Conservation (phyloP, 1,140 invertebrate species). For the Lordiphosa stackelbergi region DNA sequence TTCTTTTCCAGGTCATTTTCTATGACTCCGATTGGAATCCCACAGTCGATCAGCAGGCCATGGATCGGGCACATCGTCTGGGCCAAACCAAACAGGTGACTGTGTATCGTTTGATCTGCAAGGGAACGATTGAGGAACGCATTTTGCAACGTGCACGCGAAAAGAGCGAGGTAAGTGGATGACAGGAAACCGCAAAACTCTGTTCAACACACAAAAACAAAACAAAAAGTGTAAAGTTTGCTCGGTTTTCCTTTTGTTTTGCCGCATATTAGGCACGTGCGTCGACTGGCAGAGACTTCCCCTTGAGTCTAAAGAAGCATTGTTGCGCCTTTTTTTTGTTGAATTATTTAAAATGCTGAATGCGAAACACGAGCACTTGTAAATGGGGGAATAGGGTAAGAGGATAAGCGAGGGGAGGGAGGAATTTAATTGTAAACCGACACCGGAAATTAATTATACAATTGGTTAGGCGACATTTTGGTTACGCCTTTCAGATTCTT, state of each 20-base stretch:
- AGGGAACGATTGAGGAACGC: slow-evolving; percentile 93
- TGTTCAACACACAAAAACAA: slow-evolving; percentile 27
- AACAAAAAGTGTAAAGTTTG: slow-evolving; percentile 12
- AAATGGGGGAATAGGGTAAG: slow-evolving; percentile 11
- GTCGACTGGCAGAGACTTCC: slow-evolving; percentile 34
- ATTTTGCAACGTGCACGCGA: slow-evolving; percentile 92
- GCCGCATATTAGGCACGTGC: slow-evolving; percentile 75
- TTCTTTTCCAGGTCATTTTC: slow-evolving; percentile 91
- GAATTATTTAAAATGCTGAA: slow-evolving; percentile 34
- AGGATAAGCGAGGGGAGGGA: slow-evolving; percentile 4
- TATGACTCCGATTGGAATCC: slow-evolving; percentile 99
- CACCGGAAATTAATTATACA: slow-evolving; percentile 75
- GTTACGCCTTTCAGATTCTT: slow-evolving; percentile 57
- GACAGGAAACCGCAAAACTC: slow-evolving; percentile 68
- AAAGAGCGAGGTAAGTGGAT: slow-evolving; percentile 88
- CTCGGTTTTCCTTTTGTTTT: slow-evolving; percentile 52
- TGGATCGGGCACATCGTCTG: slow-evolving; percentile 93
- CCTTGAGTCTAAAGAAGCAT: slow-evolving; percentile 35
- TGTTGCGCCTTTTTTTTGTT: slow-evolving; percentile 49
- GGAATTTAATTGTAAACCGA: slow-evolving; percentile 51
- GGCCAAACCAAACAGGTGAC: slow-evolving; percentile 95
- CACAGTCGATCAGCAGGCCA: slow-evolving; percentile 95
- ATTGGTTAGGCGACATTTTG: slow-evolving; percentile 70
- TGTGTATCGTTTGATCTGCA: slow-evolving; percentile 93
- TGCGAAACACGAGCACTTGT: slow-evolving; percentile 69